These are phyloP conservation scores for Coptodon rendalli DNA, from an alignment of 2,113 vertebrate genomes.

Conservation along the genomic window DNA sequence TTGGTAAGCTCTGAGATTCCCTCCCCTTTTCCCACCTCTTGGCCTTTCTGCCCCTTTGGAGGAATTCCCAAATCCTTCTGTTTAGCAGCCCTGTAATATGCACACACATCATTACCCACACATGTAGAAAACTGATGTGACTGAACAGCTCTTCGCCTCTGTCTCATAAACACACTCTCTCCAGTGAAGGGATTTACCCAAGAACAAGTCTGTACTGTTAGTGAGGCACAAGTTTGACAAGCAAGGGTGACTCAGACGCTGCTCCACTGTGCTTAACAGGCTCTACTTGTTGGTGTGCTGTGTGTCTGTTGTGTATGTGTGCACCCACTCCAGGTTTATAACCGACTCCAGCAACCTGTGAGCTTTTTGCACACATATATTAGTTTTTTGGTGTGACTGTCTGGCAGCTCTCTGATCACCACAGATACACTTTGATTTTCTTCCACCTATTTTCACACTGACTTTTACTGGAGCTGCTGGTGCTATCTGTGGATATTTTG, in stretches of 20 bases:
- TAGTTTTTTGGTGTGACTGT: conserved; percentile 5
- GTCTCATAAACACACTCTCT: not conserved
- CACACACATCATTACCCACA: not conserved
- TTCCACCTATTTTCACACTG: conserved; percentile 3
- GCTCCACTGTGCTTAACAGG: conserved; percentile 49
- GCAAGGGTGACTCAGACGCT: conserved; percentile 48
- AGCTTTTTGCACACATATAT: conserved; percentile 5
- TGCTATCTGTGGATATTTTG: conserved; percentile 45
- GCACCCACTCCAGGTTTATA: not conserved
- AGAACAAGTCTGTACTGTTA: conserved; percentile 18
- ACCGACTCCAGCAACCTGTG: not conserved
- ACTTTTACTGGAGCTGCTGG: not conserved
- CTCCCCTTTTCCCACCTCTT: not conserved
- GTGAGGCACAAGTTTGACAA: conserved; percentile 30
- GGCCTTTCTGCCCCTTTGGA: not conserved
- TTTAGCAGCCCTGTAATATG: not conserved
- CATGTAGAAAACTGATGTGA: not conserved
- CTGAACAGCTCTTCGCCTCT: not conserved
- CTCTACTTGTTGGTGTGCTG: conserved; percentile 56
- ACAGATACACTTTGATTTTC: not conserved
- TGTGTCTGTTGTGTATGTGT: not conserved
- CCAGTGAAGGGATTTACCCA: not conserved
- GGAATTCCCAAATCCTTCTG: not conserved
- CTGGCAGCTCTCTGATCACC: not conserved
- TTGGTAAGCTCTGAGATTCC: not conserved